Conservation (phyloP, 2,888 invertebrate species). For the Ceraclea dissimilis region DNA sequence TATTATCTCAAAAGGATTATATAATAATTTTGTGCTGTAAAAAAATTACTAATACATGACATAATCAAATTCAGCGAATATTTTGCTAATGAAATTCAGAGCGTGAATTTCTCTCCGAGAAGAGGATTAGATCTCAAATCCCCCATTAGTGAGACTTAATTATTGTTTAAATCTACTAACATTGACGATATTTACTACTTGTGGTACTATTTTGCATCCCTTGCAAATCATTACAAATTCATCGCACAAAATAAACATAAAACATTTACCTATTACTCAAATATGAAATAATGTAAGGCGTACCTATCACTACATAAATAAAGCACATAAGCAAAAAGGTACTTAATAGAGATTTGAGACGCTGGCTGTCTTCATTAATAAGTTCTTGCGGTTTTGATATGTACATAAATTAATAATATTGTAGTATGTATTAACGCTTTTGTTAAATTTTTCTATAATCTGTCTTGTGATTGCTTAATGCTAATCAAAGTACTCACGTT, state of each 20-base stretch:
- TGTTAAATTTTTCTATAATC: too few species aligned
- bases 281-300: too few species aligned
- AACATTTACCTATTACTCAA: not conserved
- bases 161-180: conserved; percentile 18
- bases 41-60: not conserved
- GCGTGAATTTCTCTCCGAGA: conserved; percentile 13
- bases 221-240: not conserved
- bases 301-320: too few species aligned
- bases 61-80: not conserved
- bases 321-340: too few species aligned
- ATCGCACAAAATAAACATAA: not conserved
- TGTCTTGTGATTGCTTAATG: too few species aligned
- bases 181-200: not conserved
- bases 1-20: not conserved
- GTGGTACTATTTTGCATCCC: not conserved
- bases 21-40: not conserved
- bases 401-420: too few species aligned
- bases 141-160: conserved; percentile 36
- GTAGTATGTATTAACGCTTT: too few species aligned
- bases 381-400: too few species aligned
- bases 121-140: conserved; percentile 39
- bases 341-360: too few species aligned
- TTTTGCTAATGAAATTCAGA: conserved; percentile 2
- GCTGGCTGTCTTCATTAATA: too few species aligned
- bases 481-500: too few species aligned